phyloP scores from a whole-genome alignment of 2,888 invertebrate genomes.

The Lamproptera curius region DNA sequence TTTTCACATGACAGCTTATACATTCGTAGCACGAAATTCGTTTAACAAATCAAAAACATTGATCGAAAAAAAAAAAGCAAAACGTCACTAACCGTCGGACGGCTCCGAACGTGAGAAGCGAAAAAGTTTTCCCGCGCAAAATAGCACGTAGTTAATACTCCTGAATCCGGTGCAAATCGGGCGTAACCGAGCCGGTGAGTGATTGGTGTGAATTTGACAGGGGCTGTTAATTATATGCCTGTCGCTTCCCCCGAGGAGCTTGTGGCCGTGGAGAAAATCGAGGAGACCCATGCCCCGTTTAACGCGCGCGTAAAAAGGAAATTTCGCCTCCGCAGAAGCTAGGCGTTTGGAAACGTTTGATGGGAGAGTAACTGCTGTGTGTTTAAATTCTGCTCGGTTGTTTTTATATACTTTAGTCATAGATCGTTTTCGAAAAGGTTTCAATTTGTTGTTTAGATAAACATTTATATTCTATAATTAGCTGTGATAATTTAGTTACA shows the following conservation, averaged over 20 bases:
- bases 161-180: conserved; percentile 42
- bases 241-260: conserved; percentile 43
- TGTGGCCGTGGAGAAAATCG: conserved; percentile 50
- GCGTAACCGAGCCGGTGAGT: conserved; percentile 33
- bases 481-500: no score
- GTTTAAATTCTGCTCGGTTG: no score
- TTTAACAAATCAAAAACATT: no score
- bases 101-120: conserved; percentile 1
- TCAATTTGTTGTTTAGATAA: no score
- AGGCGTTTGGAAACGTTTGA: conserved; percentile 25
- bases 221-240: conserved; percentile 65
- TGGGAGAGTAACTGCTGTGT: neutral
- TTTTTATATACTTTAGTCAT: no score
- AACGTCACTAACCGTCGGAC: no score
- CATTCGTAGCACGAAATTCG: no score
- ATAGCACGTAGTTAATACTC: conserved; percentile 28
- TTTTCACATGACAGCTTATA: no score
- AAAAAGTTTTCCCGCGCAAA: neutral
- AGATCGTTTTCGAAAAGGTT: no score
- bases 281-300: conserved; percentile 47
- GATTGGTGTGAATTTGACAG: conserved; percentile 65
- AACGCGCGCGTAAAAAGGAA: conserved; percentile 49
- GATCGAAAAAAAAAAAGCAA: no score
- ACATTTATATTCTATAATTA: no score
- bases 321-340: conserved; percentile 37